Percentiles rank a stretch among this genome's conserved stretches.
phyloP scores from a whole-genome alignment of 1,140 invertebrate genomes.

The Scylla paramamosain region DNA sequence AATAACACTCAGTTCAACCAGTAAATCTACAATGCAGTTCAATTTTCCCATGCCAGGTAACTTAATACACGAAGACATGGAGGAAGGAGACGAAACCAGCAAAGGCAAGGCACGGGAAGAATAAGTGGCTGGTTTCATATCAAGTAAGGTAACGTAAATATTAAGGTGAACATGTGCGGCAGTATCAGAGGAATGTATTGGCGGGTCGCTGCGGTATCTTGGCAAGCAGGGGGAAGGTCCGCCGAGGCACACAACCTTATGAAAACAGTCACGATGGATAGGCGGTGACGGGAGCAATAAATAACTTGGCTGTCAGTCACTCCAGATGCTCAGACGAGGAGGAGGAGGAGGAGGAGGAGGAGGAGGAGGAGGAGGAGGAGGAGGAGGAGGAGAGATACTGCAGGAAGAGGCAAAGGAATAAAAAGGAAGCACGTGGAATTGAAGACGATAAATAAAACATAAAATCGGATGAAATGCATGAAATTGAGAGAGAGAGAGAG shows the following conservation, averaged over 20 bases:
- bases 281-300: neutral
- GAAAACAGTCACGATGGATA: neutral
- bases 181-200: too few species aligned
- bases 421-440: neutral
- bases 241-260: neutral
- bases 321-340: neutral
- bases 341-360: neutral
- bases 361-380: conserved; percentile 8
- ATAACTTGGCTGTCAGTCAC: neutral
- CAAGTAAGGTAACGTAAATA: too few species aligned
- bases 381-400: neutral
- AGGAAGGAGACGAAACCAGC: too few species aligned
- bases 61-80: too few species aligned
- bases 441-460: neutral
- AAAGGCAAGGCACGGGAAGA: too few species aligned
- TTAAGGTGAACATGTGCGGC: too few species aligned
- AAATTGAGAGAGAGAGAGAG: neutral
- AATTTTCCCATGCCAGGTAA: too few species aligned
- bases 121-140: too few species aligned
- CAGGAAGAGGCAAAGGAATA: neutral
- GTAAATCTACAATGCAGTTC: too few species aligned
- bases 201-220: too few species aligned
- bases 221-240: too few species aligned
- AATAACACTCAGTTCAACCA: too few species aligned
- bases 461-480: neutral